Evolutionary conservation across 2,797 vertebrate species (phyloP), one percentile per base, ranked within the genome.

Genomic region (Thripadectes ignobilis): DNA sequence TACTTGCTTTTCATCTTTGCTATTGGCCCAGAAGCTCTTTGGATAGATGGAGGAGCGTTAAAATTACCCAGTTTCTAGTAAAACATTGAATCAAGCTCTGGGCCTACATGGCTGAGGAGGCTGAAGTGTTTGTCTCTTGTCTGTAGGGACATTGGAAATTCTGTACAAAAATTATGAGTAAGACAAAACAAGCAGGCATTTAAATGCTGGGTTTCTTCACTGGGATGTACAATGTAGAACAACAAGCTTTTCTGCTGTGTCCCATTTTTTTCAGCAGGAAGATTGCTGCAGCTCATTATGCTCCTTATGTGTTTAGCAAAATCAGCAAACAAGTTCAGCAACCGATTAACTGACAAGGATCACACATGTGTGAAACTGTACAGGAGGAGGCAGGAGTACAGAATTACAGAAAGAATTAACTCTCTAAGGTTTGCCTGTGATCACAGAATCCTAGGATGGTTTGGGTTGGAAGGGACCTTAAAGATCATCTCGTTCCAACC

Each of bases 301-400:
- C 34, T 92, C 69, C 62, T 88, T 90, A 81, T 48, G 43, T 38
- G 30, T 94, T 86, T 84, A 94, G 39, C 69, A 75, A 84, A 94
- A 90, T 81, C 85, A 90, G 48, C 69, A 92, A 94, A 93, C 79
- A 93, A 72, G 39, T 72, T 87, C 73, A 89, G 30, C 20, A 78
- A 29, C 39, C 54, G 69, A 90, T 61, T 73, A 24, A 20, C 63
- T 92, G 17, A 79, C 34, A 32, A 87, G 74, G 48, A 76, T 52
- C 84, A 67, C 34, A 86, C 52, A 41, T 1, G 2, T 12, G 34
- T 75, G 83, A 43, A 88, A 63, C 1, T 2, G 39, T n/a, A 12
- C 46, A 69, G 58, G 41, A 77, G 20, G 73, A 72, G n/a, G 48
- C 65, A 68, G n/a, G 55, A 89, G 13, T 10, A 45, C 55, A 66